phyloP scores from a whole-genome alignment of 1,140 invertebrate species.

The Melitaea cinxia region DNA sequence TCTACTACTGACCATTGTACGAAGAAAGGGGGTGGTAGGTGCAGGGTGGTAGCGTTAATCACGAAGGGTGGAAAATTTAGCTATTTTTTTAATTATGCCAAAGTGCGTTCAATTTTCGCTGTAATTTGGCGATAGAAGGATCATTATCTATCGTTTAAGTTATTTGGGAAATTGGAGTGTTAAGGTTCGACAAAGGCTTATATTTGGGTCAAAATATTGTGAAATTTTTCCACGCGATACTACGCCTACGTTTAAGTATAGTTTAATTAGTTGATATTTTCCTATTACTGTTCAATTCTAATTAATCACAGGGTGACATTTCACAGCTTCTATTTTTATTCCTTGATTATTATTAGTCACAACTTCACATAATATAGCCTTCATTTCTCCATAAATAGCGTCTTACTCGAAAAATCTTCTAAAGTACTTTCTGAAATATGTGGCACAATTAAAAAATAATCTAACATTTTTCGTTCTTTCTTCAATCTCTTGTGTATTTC shows the following conservation, averaged over 20 bases:
- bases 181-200: not conserved
- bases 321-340: too few relatives aligned
- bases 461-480: too few relatives aligned
- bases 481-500: too few relatives aligned
- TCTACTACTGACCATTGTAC: conserved; percentile 68
- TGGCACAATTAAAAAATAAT: too few relatives aligned
- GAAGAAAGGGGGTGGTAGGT: conserved; percentile 58
- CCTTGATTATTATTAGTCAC: too few relatives aligned
- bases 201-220: not conserved
- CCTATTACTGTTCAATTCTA: too few relatives aligned
- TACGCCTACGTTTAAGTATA: not conserved
- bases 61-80: conserved; percentile 72
- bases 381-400: too few relatives aligned
- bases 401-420: too few relatives aligned
- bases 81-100: conserved; percentile 72
- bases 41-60: conserved; percentile 57
- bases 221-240: not conserved
- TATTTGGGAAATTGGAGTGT: conserved; percentile 11
- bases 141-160: conserved; percentile 18
- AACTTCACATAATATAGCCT: too few relatives aligned
- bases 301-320: too few relatives aligned
- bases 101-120: conserved; percentile 63
- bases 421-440: too few relatives aligned
- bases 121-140: conserved; percentile 48
- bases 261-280: too few relatives aligned